A percentile compares a stretch with the other conserved stretches of the same genome.
Evolutionary conservation across 2,113 vertebrate genomes (phyloP).

Genomic region (Carlito syrichta): DNA sequence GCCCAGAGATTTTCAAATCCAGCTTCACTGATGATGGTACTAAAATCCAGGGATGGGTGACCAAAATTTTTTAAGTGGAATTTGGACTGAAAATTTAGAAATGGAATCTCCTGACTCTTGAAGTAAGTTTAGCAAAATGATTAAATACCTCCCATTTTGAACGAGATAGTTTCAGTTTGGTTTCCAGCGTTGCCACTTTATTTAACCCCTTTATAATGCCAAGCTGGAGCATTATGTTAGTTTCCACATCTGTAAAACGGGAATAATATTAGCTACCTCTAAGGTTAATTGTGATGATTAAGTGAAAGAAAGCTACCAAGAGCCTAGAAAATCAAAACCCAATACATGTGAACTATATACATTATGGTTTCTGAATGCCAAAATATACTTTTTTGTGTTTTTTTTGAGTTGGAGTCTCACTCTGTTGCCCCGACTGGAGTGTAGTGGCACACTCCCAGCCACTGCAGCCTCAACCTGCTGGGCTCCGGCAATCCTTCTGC

Average conservation of each 20-base stretch:
- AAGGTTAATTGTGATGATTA: background rate
- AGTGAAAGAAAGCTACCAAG: background rate
- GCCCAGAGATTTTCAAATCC: background rate
- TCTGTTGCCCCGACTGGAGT: too few relatives aligned
- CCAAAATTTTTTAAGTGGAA: background rate
- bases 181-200: background rate
- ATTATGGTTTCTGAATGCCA: background rate
- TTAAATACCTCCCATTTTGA: background rate
- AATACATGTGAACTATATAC: background rate
- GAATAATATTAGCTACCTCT: background rate
- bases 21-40: background rate
- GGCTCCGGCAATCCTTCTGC: too few relatives aligned
- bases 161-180: background rate
- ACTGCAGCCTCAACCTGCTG: too few relatives aligned
- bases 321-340: background rate
- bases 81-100: background rate
- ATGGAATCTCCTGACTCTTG: background rate
- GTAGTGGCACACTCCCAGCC: too few relatives aligned
- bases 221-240: too few relatives aligned
- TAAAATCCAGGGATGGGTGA: background rate
- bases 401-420: too few relatives aligned
- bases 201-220: background rate
- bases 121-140: slow-evolving; percentile 29
- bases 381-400: background rate
- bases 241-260: background rate